Evolutionary conservation across 2,888 invertebrate species (phyloP), one percentile per base, ranked within the genome.

Genomic region (Didymodactylos carnosus): DNA sequence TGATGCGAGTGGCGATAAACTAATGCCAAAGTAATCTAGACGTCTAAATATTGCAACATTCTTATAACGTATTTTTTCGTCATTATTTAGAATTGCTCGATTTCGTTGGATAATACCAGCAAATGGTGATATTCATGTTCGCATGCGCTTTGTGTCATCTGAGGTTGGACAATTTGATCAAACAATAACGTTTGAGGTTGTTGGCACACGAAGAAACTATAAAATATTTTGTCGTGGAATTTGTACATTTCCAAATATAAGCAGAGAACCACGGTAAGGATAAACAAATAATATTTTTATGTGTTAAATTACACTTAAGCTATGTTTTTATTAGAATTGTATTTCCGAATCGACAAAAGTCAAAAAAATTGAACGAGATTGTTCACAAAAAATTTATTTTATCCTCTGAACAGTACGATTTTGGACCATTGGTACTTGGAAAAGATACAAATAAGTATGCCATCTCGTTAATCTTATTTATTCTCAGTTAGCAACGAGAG

Each of bases 141-240:
- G 79, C n/a, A 78, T 83, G 49, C 77, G 81, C 29, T 84, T 84
- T 79, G 78, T 78, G 75, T 82, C 83, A 0, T 81, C 83, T 71
- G 82, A 82, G 69, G 79, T 82, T 0, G 83, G 83, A 2, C 82
- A 83, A 77, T 83, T 82, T 79, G 83, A 83, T 76, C 83, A 83
- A 78, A 83, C 83, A 2, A 76, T 84, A 70, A 84, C 82, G 77
- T 84, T 83, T 80, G 83, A 84, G 77, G 80, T 84, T 72, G 78
- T 82, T 39, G 83, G 82, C 29, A 83, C 83, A 35, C 78, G 81
- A 69, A 73, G 83, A 62, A 77, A 81, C 25, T 84, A 83, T 78
- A 83, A 83, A 77, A 77, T 84, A 70, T 82, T 81, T 77, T 82
- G 82, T 75, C 78, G 82, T n/a, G 84, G 83, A 35, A 78, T 83